Evolutionary conservation across 2,113 vertebrate species (phyloP).

Genomic region (Petrocephalus microphthalmus): DNA sequence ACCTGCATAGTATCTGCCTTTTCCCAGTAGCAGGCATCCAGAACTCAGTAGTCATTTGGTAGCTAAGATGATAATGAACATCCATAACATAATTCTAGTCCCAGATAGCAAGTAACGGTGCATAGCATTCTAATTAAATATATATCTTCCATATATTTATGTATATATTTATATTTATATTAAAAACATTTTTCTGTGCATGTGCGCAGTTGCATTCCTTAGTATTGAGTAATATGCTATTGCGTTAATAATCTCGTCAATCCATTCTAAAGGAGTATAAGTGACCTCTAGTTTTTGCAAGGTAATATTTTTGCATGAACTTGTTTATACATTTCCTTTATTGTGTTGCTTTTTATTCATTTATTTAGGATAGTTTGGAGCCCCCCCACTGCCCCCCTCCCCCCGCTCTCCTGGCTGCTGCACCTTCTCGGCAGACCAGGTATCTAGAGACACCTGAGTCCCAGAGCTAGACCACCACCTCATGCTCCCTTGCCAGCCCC

Average conservation of each 20-base stretch:
- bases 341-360: constrained; percentile 36
- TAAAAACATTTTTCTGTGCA: constrained; percentile 74
- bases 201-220: constrained; percentile 73
- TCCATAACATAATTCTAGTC: constrained; percentile 71
- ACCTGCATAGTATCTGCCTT: constrained; percentile 57
- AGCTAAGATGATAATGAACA: constrained; percentile 71
- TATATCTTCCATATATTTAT: constrained; percentile 55
- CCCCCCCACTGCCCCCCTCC: constrained; percentile 15
- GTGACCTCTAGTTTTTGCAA: constrained; percentile 67
- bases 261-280: constrained; percentile 71
- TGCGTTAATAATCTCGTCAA: constrained; percentile 67
- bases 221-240: constrained; percentile 70
- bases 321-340: constrained; percentile 48
- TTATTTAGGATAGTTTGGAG: constrained; percentile 19
- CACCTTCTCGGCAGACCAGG: constrained; percentile 24
- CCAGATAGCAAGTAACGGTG: constrained; percentile 66
- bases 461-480: not conserved
- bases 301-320: constrained; percentile 68
- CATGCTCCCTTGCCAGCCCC: not conserved
- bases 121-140: constrained; percentile 76
- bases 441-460: not conserved
- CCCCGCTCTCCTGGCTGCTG: not conserved
- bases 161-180: constrained; percentile 52
- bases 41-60: constrained; percentile 63
- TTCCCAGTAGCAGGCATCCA: constrained; percentile 63